phyloP scores from a whole-genome alignment of 2,113 vertebrate genomes.

The Antidorcas marsupialis region DNA sequence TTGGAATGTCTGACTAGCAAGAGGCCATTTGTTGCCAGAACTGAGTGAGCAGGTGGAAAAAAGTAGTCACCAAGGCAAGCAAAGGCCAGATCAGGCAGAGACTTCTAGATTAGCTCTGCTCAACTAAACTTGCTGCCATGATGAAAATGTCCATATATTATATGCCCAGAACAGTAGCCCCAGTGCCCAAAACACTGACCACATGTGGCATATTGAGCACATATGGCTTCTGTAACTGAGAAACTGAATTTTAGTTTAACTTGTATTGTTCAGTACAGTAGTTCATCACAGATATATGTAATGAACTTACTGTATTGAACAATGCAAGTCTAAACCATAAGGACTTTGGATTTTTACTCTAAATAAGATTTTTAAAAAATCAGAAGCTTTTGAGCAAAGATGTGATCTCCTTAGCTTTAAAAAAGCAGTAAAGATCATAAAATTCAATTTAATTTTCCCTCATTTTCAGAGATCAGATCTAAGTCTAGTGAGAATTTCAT shows the following conservation, averaged over 20 bases:
- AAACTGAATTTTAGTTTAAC: neutral
- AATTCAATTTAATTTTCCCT: neutral
- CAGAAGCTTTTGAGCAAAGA: neutral
- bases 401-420: neutral
- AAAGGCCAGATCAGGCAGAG: neutral
- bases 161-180: neutral
- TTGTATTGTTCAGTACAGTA: neutral
- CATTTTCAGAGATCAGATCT: neutral
- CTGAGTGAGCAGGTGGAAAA: neutral
- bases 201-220: neutral
- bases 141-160: neutral
- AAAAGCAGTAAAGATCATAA: conserved; percentile 4
- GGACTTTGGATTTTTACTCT: neutral
- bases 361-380: neutral
- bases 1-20: neutral
- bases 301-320: neutral
- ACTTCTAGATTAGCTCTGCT: neutral
- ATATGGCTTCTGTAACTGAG: neutral
- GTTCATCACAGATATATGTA: neutral
- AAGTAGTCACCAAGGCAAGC: neutral
- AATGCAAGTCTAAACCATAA: neutral
- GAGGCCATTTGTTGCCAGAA: neutral
- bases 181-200: neutral
- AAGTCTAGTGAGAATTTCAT: neutral
- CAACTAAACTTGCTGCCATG: neutral